Conservation (phyloP, 2,113 vertebrate species). For the Atherinomorus stipes region DNA sequence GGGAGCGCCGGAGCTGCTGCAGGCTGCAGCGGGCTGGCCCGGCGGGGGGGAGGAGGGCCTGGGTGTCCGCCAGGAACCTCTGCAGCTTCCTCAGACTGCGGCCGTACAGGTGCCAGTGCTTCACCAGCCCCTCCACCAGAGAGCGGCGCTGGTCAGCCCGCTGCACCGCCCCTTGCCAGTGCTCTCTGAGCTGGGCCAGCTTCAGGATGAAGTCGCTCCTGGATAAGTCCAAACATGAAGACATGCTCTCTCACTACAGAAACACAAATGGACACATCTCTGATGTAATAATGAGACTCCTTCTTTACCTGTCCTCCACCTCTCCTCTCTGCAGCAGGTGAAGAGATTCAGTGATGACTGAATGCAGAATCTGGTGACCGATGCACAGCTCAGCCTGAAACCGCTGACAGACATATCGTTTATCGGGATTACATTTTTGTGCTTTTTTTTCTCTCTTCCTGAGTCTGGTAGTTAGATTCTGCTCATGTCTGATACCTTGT, state of each 20-base stretch:
- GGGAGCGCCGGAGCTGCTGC: slow-evolving; percentile 79
- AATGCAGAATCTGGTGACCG: slow-evolving; percentile 89
- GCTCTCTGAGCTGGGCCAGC: slow-evolving; percentile 85
- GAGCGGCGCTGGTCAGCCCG: slow-evolving; percentile 83
- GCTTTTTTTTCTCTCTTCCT: background rate
- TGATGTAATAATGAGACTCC: too few relatives aligned
- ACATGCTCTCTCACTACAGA: too few relatives aligned
- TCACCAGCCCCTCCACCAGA: slow-evolving; percentile 81
- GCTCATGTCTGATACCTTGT: slow-evolving; percentile 81
- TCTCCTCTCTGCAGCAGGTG: slow-evolving; percentile 86
- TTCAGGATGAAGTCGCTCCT: slow-evolving; percentile 90
- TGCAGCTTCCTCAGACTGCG: slow-evolving; percentile 81
- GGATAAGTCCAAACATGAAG: background rate
- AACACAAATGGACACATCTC: too few relatives aligned
- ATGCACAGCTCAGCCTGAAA: slow-evolving; percentile 90
- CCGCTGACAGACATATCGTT: slow-evolving; percentile 79
- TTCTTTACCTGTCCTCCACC: slow-evolving; percentile 87
- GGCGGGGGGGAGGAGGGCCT: slow-evolving; percentile 76
- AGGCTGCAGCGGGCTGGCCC: slow-evolving; percentile 81
- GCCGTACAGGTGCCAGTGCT: slow-evolving; percentile 86
- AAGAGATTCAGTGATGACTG: slow-evolving; percentile 86
- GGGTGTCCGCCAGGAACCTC: slow-evolving; percentile 80
- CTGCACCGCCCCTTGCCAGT: slow-evolving; percentile 86
- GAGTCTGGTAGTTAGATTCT: accelerated
- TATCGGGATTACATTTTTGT: background rate